Conservation (phyloP, 1,140 invertebrate genomes). For the Goniozus legneri region DNA sequence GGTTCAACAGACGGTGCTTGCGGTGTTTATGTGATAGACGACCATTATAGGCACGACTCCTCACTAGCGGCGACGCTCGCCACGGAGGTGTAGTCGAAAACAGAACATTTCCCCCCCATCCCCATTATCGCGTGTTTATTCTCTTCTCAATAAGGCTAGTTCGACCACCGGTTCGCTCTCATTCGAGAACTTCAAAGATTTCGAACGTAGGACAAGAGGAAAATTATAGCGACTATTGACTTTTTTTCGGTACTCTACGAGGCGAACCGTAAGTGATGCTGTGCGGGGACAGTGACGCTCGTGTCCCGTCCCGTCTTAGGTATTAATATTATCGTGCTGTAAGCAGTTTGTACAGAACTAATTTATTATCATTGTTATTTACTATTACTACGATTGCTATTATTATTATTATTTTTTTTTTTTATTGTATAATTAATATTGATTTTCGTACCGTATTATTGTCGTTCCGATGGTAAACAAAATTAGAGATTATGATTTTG, state of each 20-base stretch:
- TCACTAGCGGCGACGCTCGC: constrained; percentile 57
- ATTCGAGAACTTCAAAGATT: no score
- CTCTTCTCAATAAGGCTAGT: no score
- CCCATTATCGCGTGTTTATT: no score
- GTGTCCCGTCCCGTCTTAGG: constrained; percentile 22
- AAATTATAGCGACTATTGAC: no score
- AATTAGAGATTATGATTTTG: no score
- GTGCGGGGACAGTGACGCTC: constrained; percentile 18
- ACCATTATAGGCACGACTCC: constrained; percentile 59
- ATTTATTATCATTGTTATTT: constrained; percentile 56
- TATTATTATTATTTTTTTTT: constrained; percentile 29
- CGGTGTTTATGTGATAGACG: constrained; percentile 64
- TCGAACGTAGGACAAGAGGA: no score
- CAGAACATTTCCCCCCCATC: no score
- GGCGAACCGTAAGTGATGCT: no score
- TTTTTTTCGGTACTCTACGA: no score
- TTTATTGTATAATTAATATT: constrained; percentile 29
- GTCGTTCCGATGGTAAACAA: constrained; percentile 40
- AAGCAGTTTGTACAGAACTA: constrained; percentile 54
- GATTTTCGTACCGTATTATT: constrained; percentile 35
- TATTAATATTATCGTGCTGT: constrained; percentile 43
- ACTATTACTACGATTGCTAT: constrained; percentile 37
- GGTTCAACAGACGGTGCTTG: constrained; percentile 33
- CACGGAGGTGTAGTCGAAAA: constrained; percentile 59
- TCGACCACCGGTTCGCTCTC: no score